These are phyloP conservation scores for Drosophila hydei DNA, from an alignment of 1,140 invertebrate genomes.

Conservation along the genomic window DNA sequence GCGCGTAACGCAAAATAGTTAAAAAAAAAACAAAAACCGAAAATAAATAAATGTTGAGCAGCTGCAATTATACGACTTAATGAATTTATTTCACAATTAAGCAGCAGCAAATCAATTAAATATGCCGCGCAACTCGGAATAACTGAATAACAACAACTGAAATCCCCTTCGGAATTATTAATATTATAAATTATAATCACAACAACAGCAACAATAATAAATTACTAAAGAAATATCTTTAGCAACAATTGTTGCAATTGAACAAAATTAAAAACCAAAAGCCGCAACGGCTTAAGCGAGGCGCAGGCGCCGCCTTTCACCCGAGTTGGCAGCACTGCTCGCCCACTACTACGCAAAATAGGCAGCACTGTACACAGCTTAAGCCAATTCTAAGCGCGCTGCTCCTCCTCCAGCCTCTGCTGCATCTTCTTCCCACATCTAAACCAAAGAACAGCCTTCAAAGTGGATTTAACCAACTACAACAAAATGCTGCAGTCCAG, in stretches of 20 bases:
- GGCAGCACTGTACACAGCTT: neutral
- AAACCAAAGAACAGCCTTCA: conserved; percentile 79
- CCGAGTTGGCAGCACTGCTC: conserved; percentile 71
- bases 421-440: conserved; percentile 30
- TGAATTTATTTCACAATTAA: conserved; percentile 80
- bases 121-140: conserved; percentile 57
- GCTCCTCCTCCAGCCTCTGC: conserved; percentile 18
- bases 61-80: conserved; percentile 75
- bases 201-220: neutral
- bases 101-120: conserved; percentile 24
- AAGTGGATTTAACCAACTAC: conserved; percentile 84
- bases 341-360: conserved; percentile 9
- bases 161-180: conserved; percentile 65
- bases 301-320: conserved; percentile 76
- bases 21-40: conserved; percentile 23
- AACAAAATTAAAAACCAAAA: conserved; percentile 18
- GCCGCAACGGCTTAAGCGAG: conserved; percentile 54
- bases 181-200: conserved; percentile 59
- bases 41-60: conserved; percentile 56
- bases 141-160: conserved; percentile 28
- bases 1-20: conserved; percentile 34
- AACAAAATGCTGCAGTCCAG: conserved; percentile 92
- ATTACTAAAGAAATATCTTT: too few relatives aligned
- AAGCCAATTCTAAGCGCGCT: conserved; percentile 24
- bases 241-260: conserved; percentile 1